phyloP scores from a whole-genome alignment of 2,113 vertebrate species.

The Corythaeola cristata region DNA sequence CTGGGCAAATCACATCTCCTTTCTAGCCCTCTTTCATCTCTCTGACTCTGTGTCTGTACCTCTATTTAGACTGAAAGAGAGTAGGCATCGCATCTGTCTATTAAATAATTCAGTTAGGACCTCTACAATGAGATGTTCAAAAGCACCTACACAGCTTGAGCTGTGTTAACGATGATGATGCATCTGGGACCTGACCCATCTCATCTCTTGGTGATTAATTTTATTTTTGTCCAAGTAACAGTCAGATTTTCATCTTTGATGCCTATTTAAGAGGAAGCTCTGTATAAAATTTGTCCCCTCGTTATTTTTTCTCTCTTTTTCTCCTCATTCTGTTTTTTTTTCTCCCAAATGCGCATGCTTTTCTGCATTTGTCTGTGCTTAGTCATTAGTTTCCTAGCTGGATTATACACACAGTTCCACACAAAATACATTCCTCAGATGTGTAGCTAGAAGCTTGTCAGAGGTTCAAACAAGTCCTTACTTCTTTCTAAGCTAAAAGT shows the following conservation, averaged over 20 bases:
- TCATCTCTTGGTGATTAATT: neutral
- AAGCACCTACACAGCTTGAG: neutral
- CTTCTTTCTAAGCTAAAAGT: neutral
- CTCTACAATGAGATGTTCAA: neutral
- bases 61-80: neutral
- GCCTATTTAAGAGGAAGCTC: neutral
- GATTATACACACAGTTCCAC: neutral
- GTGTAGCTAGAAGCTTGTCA: neutral
- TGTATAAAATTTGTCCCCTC: neutral
- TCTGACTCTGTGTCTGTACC: neutral
- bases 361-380: neutral
- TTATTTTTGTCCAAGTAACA: neutral
- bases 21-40: neutral
- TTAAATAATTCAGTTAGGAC: neutral
- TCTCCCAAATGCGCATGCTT: fast-evolving
- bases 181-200: neutral
- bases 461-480: neutral
- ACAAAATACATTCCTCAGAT: neutral
- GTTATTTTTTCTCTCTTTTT: neutral
- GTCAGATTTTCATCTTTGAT: neutral
- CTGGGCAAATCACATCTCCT: neutral
- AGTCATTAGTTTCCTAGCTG: neutral
- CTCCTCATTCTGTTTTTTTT: neutral
- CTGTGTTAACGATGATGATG: neutral
- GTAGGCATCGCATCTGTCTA: neutral